Evolutionary conservation across 1,140 invertebrate genomes (phyloP).

Genomic region (Drosophila insularis): DNA sequence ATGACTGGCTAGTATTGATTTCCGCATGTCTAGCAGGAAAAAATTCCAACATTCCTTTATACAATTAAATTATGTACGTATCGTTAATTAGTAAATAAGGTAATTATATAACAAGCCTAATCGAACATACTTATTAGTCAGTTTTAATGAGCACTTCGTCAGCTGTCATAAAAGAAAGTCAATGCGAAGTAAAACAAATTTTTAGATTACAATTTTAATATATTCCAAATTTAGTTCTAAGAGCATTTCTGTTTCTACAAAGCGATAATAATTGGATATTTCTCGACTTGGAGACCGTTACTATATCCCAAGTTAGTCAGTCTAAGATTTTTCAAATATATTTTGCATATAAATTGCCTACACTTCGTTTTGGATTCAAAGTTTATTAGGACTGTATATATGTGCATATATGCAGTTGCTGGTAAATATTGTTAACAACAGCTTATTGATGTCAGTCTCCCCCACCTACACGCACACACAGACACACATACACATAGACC

Average conservation of each 20-base stretch:
- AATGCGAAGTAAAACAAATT: background rate
- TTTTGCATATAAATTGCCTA: slow-evolving; percentile 5
- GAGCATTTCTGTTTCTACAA: background rate
- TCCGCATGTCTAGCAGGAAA: slow-evolving; percentile 32
- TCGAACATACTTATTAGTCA: background rate
- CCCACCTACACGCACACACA: slow-evolving; percentile 20
- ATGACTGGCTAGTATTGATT: slow-evolving; percentile 12
- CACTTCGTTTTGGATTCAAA: background rate
- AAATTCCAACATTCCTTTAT: slow-evolving; percentile 43
- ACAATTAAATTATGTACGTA: slow-evolving; percentile 31
- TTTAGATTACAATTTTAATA: background rate
- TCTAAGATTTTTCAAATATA: background rate
- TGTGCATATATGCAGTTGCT: slow-evolving; percentile 31
- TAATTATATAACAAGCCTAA: slow-evolving; percentile 21
- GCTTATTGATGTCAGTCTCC: background rate
- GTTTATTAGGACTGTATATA: slow-evolving; percentile 27
- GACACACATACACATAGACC: background rate
- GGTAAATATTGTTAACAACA: slow-evolving; percentile 10
- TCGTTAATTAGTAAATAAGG: slow-evolving; percentile 31
- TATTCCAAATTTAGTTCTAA: no score
- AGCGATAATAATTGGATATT: background rate
- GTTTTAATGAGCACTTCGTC: background rate
- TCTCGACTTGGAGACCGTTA: background rate
- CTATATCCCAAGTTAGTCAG: background rate
- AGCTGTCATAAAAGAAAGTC: background rate